These are phyloP conservation scores for Petrocephalus schoutedeni DNA, from an alignment of 2,797 vertebrate genomes.

Conservation along the genomic window DNA sequence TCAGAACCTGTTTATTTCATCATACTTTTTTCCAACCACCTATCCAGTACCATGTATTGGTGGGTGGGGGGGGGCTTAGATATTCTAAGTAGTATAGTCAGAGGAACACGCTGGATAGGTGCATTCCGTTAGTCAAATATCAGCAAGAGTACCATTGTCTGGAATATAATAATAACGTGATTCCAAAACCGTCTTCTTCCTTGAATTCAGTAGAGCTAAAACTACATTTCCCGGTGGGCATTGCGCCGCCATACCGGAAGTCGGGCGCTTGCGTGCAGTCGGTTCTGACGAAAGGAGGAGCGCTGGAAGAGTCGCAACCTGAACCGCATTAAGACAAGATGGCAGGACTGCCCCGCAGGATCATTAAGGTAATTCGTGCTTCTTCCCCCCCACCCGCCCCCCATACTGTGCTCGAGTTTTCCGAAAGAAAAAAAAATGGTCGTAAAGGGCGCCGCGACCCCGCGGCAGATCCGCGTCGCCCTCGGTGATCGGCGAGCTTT, in stretches of 20 bases:
- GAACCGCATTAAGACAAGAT: conserved; percentile 84
- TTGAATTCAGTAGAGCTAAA: not conserved
- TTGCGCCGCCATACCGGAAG: not conserved
- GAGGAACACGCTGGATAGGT: not conserved
- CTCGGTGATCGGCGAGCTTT: not conserved
- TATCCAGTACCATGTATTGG: not conserved
- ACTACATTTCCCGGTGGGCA: conserved; percentile 1
- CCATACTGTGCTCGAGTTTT: not conserved
- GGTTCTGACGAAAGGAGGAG: conserved; percentile 59
- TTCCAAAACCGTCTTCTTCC: not conserved
- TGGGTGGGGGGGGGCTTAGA: not conserved
- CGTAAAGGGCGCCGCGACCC: not conserved
- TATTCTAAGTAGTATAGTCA: not conserved
- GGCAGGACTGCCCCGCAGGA: conserved; percentile 71
- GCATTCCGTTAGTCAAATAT: not conserved
- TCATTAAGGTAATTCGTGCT: conserved; percentile 18
- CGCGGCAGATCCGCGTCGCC: too few relatives aligned
- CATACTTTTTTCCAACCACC: not conserved
- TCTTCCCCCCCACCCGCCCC: too few relatives aligned
- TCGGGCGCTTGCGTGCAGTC: conserved; percentile 47
- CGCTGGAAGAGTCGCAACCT: conserved; percentile 58
- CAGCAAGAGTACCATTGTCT: not conserved
- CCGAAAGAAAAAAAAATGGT: not conserved
- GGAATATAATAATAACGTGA: not conserved
- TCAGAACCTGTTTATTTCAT: not conserved